These are phyloP conservation scores for Anastrepha obliqua DNA, from an alignment of 1,140 invertebrate species.

Conservation along the genomic window DNA sequence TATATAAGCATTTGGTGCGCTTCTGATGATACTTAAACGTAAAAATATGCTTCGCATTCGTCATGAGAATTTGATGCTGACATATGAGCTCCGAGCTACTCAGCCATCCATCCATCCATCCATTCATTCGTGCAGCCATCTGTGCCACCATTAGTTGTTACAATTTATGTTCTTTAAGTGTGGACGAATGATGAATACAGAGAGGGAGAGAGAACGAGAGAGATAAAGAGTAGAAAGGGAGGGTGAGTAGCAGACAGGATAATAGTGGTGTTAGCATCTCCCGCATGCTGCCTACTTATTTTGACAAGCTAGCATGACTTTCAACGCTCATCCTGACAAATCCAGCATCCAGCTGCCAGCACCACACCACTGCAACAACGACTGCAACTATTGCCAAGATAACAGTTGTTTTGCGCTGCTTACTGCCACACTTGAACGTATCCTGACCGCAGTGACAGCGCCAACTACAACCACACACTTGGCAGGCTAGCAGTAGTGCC, in stretches of 20 bases:
- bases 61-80: slow-evolving; percentile 18
- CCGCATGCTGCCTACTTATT: neutral
- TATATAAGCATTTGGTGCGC: neutral
- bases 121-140: neutral
- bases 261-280: slow-evolving; percentile 14
- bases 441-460: slow-evolving; percentile 19
- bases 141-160: slow-evolving; percentile 39
- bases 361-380: neutral
- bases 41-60: slow-evolving; percentile 36
- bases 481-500: neutral
- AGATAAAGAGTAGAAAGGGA: neutral
- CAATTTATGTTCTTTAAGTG: slow-evolving; percentile 27
- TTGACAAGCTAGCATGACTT: neutral
- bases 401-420: slow-evolving; percentile 2
- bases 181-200: neutral
- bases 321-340: slow-evolving; percentile 29
- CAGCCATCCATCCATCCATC: neutral
- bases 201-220: neutral
- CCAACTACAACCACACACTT: neutral
- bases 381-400: neutral
- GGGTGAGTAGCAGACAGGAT: neutral
- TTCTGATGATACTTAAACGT: neutral
- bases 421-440: neutral
- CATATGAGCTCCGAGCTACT: neutral
- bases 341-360: neutral